A percentile compares a stretch with the other conserved stretches of the same genome.
Conservation (phyloP, 2,113 vertebrate genomes). For the Gallinago undulata region DNA sequence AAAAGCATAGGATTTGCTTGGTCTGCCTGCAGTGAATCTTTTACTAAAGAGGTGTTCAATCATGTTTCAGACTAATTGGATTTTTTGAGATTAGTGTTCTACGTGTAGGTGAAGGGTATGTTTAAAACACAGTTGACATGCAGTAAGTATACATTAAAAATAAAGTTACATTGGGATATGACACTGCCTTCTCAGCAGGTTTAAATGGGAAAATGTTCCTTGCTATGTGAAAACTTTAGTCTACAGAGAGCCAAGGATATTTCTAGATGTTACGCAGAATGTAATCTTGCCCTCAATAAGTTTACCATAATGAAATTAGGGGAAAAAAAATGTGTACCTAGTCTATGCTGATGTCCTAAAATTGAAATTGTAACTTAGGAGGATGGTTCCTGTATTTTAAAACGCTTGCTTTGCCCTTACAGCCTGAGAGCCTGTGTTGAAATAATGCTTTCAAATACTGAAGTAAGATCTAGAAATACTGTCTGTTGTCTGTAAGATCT, state of each 20-base stretch:
- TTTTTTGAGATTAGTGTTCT: not conserved
- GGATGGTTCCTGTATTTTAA: not conserved
- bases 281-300: not conserved
- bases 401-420: not conserved
- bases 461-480: not conserved
- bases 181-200: not conserved
- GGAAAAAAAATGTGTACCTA: not conserved
- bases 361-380: not conserved
- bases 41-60: not conserved
- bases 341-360: not conserved
- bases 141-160: not conserved
- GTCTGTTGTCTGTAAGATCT: not conserved
- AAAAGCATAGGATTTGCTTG: not conserved
- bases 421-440: not conserved
- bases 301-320: not conserved
- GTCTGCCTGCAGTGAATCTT: not conserved
- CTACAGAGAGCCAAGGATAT: not conserved
- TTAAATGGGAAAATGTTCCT: not conserved
- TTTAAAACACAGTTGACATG: not conserved
- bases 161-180: not conserved
- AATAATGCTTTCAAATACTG: not conserved
- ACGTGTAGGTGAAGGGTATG: not conserved
- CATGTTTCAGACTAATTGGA: not conserved
- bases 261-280: not conserved
- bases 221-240: not conserved